A percentile compares a stretch with the other conserved stretches of the same genome.
Conservation (phyloP, 2,888 invertebrate species). For the Cephonodes hylas region DNA sequence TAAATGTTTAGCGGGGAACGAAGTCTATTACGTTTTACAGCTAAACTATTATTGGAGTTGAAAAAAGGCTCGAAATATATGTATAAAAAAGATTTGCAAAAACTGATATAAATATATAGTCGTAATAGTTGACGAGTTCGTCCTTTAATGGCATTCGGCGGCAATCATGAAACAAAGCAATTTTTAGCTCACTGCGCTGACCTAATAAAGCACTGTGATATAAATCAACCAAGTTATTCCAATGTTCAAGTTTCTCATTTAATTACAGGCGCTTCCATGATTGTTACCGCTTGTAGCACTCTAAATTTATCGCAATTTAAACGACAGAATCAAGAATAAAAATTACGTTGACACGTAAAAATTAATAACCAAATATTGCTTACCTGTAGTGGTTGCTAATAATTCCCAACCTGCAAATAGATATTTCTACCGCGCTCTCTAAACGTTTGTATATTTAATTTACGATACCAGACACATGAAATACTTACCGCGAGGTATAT, state of each 20-base stretch:
- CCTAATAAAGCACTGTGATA: background rate
- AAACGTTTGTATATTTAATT: background rate
- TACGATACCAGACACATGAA: background rate
- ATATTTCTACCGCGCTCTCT: background rate
- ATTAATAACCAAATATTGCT: background rate
- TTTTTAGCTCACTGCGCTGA: background rate
- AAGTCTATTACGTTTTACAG: background rate
- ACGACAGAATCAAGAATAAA: background rate
- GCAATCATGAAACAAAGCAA: background rate
- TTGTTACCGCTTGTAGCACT: background rate
- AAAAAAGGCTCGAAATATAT: no score
- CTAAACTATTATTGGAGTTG: no score
- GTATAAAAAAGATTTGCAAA: background rate
- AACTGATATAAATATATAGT: background rate
- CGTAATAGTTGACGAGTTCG: background rate
- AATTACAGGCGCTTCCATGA: background rate
- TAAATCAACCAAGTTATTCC: background rate
- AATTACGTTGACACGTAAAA: background rate
- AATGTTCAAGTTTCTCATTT: background rate
- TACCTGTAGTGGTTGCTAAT: background rate
- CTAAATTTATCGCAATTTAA: background rate
- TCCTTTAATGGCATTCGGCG: background rate
- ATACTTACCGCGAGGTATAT: background rate
- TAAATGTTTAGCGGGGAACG: constrained; percentile 12
- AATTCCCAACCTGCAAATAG: background rate